A percentile compares a stretch with the other conserved stretches of the same genome.
Evolutionary conservation across 2,113 vertebrate genomes (phyloP).

Genomic region (Nerophis ophidion): DNA sequence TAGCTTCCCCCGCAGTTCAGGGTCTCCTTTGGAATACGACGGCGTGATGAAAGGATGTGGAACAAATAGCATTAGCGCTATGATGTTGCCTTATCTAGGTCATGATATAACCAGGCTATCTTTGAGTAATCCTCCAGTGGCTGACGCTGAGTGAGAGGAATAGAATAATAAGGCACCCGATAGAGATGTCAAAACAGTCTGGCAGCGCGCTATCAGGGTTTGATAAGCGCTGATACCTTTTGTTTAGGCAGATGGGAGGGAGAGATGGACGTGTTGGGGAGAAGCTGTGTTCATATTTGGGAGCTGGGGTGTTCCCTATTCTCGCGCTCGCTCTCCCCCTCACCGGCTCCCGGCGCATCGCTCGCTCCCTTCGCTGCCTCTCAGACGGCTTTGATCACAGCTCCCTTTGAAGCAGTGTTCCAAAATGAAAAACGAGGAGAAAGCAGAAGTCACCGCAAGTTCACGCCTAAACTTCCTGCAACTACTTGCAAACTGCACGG

Average conservation of each 20-base stretch:
- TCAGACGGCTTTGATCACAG: slow-evolving; percentile 84
- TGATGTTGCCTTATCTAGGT: slow-evolving; percentile 72
- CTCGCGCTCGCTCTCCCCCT: slow-evolving; percentile 28
- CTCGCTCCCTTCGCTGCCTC: slow-evolving; percentile 66
- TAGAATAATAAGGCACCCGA: slow-evolving; percentile 61
- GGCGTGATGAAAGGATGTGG: slow-evolving; percentile 54
- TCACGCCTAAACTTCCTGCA: slow-evolving; percentile 76
- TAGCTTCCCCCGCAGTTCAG: slow-evolving; percentile 41
- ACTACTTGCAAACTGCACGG: slow-evolving; percentile 72
- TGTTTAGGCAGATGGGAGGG: slow-evolving; percentile 67
- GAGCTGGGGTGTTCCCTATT: slow-evolving; percentile 63
- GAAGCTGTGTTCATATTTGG: slow-evolving; percentile 60
- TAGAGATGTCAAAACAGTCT: slow-evolving; percentile 74
- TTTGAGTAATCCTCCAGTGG: slow-evolving; percentile 62
- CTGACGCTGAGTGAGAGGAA: slow-evolving; percentile 62
- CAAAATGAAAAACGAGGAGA: slow-evolving; percentile 77
- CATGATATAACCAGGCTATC: slow-evolving; percentile 70
- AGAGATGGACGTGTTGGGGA: slow-evolving; percentile 59
- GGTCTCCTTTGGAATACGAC: slow-evolving; percentile 43
- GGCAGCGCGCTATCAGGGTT: slow-evolving; percentile 62
- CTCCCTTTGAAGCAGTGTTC: slow-evolving; percentile 82
- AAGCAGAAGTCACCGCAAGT: slow-evolving; percentile 79
- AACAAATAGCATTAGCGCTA: slow-evolving; percentile 64
- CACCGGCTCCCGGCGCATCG: slow-evolving; percentile 39
- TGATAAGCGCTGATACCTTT: slow-evolving; percentile 68